Percentiles rank a stretch among this genome's conserved stretches.
Conservation (phyloP, 2,888 invertebrate species). For the Spisula solida region DNA sequence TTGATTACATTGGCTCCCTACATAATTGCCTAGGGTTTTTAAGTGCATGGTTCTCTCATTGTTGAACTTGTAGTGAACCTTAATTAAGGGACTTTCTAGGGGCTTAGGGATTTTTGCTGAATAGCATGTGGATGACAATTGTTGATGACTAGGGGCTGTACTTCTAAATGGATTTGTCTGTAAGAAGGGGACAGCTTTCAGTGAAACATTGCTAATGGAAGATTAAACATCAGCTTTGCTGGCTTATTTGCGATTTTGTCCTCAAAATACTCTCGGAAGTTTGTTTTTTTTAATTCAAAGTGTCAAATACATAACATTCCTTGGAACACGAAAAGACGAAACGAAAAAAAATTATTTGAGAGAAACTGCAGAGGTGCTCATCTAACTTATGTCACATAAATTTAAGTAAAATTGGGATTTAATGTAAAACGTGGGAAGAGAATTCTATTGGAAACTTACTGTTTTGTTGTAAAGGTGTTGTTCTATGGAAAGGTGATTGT, state of each 20-base stretch:
- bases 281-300: neutral
- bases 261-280: neutral
- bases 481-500: neutral
- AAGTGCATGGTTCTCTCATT: slow-evolving; percentile 22
- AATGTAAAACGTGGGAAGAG: neutral
- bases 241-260: neutral
- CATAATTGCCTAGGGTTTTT: slow-evolving; percentile 22
- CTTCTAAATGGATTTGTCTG: neutral
- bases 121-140: slow-evolving; percentile 38
- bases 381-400: neutral
- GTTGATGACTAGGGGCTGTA: slow-evolving; percentile 28
- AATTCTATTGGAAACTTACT: neutral
- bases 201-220: neutral
- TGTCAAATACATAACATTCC: neutral
- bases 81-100: slow-evolving; percentile 36
- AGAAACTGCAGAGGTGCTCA: neutral
- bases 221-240: neutral
- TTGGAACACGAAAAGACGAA: neutral
- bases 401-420: neutral
- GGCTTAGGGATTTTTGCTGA: slow-evolving; percentile 43
- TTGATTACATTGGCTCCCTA: neutral
- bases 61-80: slow-evolving; percentile 54
- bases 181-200: neutral
- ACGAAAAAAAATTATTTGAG: too few relatives aligned
- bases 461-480: neutral